Base-by-base conservation (phyloP, 2,888 invertebrate species). In the Drosophila nigritarsus region DNA sequence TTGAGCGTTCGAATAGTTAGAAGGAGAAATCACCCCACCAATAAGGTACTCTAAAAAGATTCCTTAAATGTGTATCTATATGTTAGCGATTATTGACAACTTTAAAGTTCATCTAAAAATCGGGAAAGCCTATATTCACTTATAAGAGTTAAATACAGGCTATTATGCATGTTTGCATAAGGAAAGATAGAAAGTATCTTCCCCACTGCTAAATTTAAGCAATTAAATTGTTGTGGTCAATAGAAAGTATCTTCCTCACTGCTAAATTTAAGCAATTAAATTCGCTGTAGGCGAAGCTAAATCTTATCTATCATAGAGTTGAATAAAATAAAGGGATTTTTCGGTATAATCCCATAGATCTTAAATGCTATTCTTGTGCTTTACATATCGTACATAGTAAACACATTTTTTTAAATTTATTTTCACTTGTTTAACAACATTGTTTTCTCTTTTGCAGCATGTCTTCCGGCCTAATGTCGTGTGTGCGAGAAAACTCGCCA, bases 401-500 rank as follows among this genome's bases (percentile, higher is more conserved):
- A 15, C 15, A 45, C 7, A 24, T 4, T 45, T 45, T 45, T 45
- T 15, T n/a, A 29, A 29, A 15, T 29, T 8, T n/a, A 15, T n/a
- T 56, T 29, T n/a, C 11, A 15, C 24, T 45, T 24, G 24, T 1
- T 45, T 15, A 45, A 45, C 45, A 45, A 45, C 1, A 45, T 2
- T 24, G 8, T 45, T 45, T 45, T 45, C 13, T 50, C 61, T 27
- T 42, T 88, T 89, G 2, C 80, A 93, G 92, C 81, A 93, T 93
- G 93, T 93, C 93, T 77, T 91, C 92, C 77, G 92, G 92, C 70
- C 77, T 93, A 78, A 93, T 93, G 93, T 93, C 93, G 69, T 93
- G 93, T 85, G 93, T 93, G 80, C 91, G 93, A 72, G 93, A 93
- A 80, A 93, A 93, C 71, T 93, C 93, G 65, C 93, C 93, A 65